These are phyloP conservation scores for Augiades crinisus DNA, from an alignment of 2,888 invertebrate species.

Conservation along the genomic window DNA sequence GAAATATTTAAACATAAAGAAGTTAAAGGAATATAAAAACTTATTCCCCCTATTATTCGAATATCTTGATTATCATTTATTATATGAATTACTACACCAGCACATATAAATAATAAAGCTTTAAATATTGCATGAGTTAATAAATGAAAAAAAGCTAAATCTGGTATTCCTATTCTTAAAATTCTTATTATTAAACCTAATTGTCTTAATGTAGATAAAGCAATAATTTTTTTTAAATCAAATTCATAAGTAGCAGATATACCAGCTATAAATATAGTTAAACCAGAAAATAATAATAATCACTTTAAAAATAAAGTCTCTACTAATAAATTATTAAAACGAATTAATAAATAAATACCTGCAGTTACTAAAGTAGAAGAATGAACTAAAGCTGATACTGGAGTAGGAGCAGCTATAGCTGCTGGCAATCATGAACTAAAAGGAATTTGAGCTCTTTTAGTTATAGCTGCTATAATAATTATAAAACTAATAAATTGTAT, in stretches of 20 bases:
- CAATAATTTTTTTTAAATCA: constrained; percentile 91
- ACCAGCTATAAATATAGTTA: constrained; percentile 83
- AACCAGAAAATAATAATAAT: constrained; percentile 77
- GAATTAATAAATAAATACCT: constrained; percentile 87
- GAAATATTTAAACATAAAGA: constrained; percentile 79
- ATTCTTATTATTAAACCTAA: constrained; percentile 87
- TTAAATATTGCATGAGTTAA: constrained; percentile 89
- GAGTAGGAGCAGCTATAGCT: constrained; percentile 89
- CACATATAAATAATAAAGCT: constrained; percentile 87
- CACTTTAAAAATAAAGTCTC: constrained; percentile 61
- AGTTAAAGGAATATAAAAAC: constrained; percentile 74
- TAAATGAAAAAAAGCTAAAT: constrained; percentile 87
- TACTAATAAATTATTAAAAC: constrained; percentile 80
- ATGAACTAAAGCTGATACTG: constrained; percentile 69
- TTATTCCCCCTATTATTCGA: constrained; percentile 80
- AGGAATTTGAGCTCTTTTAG: constrained; percentile 91
- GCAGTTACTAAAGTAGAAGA: constrained; percentile 91
- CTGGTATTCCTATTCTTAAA: constrained; percentile 76
- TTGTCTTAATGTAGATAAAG: constrained; percentile 88
- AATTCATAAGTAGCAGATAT: constrained; percentile 83
- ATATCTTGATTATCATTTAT: constrained; percentile 85
- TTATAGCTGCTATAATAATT: constrained; percentile 82
- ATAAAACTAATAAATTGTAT: constrained; percentile 67
- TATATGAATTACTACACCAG: constrained; percentile 85
- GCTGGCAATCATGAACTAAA: constrained; percentile 89